Evolutionary conservation across 2,888 invertebrate species (phyloP), one percentile per base, ranked within the genome.

Genomic region (Lamellibrachia satsuma): DNA sequence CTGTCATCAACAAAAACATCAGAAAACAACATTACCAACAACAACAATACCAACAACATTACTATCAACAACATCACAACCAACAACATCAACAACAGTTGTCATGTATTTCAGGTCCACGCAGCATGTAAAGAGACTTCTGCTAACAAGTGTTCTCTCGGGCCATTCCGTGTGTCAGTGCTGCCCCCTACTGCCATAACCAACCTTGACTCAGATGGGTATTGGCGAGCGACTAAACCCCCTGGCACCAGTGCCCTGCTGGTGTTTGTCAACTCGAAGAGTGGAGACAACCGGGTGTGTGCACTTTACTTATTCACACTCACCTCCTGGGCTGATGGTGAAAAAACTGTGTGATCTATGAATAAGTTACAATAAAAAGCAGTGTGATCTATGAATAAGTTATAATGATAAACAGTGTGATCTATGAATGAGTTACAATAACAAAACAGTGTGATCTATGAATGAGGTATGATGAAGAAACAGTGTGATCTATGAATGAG

Each of bases 231-330:
- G 52, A 98, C 98, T 0, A 97, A 98, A 95, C 97, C 97, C 6
- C 97, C 97, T 22, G 97, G 97, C 27, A 93, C 97, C 95, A 97
- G 97, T 94, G 99, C 99, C 22, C 97, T 99, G 93, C 97, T 99
- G 94, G 99, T 99, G 94, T 99, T 99, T 96, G 99, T 99, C 96
- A 99, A 99, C 97, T 99, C 99, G 94, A 98, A 99, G 97, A 99
- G 99, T 95, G 99, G 99, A 95, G 99, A 99, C 97, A 99, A 99
- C 97, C 99, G 99, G 96, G 96, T 96, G 93, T 90, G 92, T 91
- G 22, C 60, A 39, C 39, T 39, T 39, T 39, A 39, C 39, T 39
- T 60, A 4, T 4, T 11, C 11, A 11, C 15, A 9, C 60, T 22
- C 15, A 9, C 60, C 60, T 15, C 60, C 60, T 15, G 60, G 9